A percentile compares a stretch with the other conserved stretches of the same genome.
Conservation (phyloP, 2,113 vertebrate species). For the Bubo scandiacus region DNA sequence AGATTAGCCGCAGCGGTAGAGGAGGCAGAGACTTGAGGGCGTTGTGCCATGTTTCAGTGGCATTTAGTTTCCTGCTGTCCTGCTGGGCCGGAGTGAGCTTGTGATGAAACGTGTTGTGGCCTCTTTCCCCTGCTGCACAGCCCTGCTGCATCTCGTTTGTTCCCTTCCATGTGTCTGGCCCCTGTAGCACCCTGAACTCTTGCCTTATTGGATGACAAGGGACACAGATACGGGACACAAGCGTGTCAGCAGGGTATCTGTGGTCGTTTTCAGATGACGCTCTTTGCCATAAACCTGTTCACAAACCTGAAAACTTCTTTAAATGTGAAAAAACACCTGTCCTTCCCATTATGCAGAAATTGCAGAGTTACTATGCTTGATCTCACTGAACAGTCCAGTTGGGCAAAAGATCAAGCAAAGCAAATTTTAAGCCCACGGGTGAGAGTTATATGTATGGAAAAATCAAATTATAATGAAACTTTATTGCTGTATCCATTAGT, state of each 20-base stretch:
- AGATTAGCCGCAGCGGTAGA: background rate
- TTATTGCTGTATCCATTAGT: conserved; percentile 61
- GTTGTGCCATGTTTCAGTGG: background rate
- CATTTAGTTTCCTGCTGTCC: background rate
- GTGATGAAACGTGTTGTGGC: background rate
- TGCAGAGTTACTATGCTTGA: background rate
- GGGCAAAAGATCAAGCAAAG: background rate
- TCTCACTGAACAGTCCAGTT: background rate
- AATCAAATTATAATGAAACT: conserved; percentile 56
- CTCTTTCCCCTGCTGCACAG: background rate
- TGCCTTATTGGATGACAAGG: background rate
- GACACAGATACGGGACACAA: fast-evolving
- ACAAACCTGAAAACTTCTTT: background rate
- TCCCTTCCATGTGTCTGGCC: background rate
- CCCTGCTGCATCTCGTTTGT: background rate
- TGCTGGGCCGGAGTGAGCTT: background rate
- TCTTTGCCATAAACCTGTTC: background rate
- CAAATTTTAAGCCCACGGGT: background rate
- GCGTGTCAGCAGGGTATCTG: background rate
- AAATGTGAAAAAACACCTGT: background rate
- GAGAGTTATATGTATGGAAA: background rate
- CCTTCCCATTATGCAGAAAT: background rate
- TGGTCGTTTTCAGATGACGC: background rate
- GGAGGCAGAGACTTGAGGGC: background rate
- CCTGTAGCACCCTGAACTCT: background rate